Base-by-base conservation (phyloP, 2,113 vertebrate species). In the Nyctereutes procyonoides region DNA sequence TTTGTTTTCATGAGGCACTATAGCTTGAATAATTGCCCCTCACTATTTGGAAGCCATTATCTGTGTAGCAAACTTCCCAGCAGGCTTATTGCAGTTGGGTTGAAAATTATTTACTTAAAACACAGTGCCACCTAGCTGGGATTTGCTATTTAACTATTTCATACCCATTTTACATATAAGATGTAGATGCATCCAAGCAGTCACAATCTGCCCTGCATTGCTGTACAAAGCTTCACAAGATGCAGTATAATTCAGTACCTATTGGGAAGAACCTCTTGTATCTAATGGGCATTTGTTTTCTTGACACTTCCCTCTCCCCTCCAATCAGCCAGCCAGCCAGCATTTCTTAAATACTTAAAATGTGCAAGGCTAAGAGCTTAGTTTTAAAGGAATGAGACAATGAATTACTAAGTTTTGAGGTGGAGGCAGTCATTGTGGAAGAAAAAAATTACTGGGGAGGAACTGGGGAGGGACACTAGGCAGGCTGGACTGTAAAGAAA, bases 81-180 rank as follows among this genome's bases (percentile, higher is more conserved):
- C 3, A 85, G n/a, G 10, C 2, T 93, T 91, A n/a, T 48, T 90
- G 24, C 9, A 93, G 20, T 24, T 73, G 51, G 14, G 1, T 28
- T 95, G 84, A 12, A 84, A 95, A 55, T 32, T 62, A 80, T 96
- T 86, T 86, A 88, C 63, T 74, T 95, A 91, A 90, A 97, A 95
- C 62, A 74, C 43, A 96, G 63, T 62, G 77, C 93, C 87, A 85
- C 73, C 87, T 76, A 96, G 93, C 82, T 58, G 51, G 24, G 24
- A 51, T 3, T 85, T 81, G 8, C 2, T 62, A 14, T 84, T 88
- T 93, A 84, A 82, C 91, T 55, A 16, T 86, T 67, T 93, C 71
- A 84, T 84, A 35, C 28, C 48, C 63, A 30, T 32, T 48, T 77
- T 55, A 17, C 53, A 28, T 51, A 9, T 65, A 92, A 88, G 22